Conservation (phyloP, 2,888 invertebrate genomes). For the Melanotus villosus region DNA sequence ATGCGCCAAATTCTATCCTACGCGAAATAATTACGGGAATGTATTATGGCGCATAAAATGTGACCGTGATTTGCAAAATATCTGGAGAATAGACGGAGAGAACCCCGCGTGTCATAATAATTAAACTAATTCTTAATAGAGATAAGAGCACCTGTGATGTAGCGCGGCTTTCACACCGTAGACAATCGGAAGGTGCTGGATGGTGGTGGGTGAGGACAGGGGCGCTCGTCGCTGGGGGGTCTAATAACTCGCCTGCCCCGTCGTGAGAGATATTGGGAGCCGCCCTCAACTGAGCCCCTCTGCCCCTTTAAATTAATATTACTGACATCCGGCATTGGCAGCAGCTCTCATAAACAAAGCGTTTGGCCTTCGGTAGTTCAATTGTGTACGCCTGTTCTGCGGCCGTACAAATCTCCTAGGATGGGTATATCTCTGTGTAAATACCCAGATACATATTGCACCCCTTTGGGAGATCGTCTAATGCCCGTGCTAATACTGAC, state of each 20-base stretch:
- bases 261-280: conserved; percentile 56
- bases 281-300: conserved; percentile 51
- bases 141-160: conserved; percentile 49
- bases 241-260: conserved; percentile 57
- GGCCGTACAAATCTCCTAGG: conserved; percentile 25
- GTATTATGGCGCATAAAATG: neutral
- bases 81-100: conserved; percentile 38
- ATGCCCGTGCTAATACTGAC: neutral
- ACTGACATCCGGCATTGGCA: conserved; percentile 40
- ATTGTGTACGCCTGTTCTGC: conserved; percentile 30
- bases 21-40: neutral
- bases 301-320: conserved; percentile 54
- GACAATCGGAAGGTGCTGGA: conserved; percentile 50
- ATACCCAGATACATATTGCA: conserved; percentile 22
- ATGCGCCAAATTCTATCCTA: neutral
- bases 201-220: conserved; percentile 46
- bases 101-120: conserved; percentile 44
- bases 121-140: conserved; percentile 50
- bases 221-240: conserved; percentile 52
- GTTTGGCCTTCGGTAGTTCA: conserved; percentile 31
- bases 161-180: conserved; percentile 41
- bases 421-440: conserved; percentile 14
- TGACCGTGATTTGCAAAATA: conserved; percentile 20
- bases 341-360: conserved; percentile 34
- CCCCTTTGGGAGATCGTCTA: conserved; percentile 17